Base-by-base conservation (phyloP, 2,888 invertebrate species). In the Pollenia griseotomentosa region DNA sequence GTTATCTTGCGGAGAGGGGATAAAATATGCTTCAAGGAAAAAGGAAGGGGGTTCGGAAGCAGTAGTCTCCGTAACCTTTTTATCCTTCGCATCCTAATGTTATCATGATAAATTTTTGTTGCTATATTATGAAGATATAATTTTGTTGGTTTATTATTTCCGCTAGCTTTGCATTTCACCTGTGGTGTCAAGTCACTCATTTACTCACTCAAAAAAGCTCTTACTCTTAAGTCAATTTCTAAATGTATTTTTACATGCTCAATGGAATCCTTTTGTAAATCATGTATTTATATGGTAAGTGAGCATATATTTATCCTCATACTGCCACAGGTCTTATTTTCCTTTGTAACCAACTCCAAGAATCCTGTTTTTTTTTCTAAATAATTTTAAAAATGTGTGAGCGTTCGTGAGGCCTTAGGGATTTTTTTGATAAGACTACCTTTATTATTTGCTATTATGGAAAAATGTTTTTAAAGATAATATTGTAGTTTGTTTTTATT, bases 91-190 rank as follows among this genome's bases (percentile, higher is more conserved):
- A 53, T 68, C 66, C 75, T 68, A 53, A 23, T 61, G 44, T 61
- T 82, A 68, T 75, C 44, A 57, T 74, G 78, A 78, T 66, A 61
- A 74, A 82, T 83, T 86, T 83, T 61, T 77, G 63, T 71, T 80
- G 70, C 65, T 80, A 5, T 55, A 63, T 74, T 75, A 48, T 55
- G 78, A 33, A 16, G 61, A 66, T 82, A 68, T 86, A 55, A 57
- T 70, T 55, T 77, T 75, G 48, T 80, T 73, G 61, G 55, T 86
- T 88, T 88, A 85, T 86, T 85, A 85, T 81, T 85, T 88, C 83
- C 87, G 74, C 71, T 57, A 84, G 75, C 71, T 87, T 77, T 59
- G 70, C 57, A 61, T 83, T 83, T 86, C 73, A 84, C 82, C 86
- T 86, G 78, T 70, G 66, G 57, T 77, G 48, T 65, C 44, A 83